Base-by-base conservation (phyloP, 1,140 invertebrate species). In the Gyrodactylus salaris region DNA sequence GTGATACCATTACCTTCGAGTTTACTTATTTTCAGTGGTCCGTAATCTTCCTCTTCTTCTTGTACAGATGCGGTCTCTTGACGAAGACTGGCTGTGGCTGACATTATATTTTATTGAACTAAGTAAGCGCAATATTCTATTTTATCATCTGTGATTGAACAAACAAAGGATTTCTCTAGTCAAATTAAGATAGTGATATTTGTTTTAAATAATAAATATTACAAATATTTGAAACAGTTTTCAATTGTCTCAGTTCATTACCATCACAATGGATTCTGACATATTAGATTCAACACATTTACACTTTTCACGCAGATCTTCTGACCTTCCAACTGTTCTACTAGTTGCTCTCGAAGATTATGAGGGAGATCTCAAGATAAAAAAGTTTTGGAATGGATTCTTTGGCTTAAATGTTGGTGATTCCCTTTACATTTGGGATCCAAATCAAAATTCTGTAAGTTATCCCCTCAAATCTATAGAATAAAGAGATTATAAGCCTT, bases 1-100 rank as follows among this genome's bases (percentile, higher is more conserved):
- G 86, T 87, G 23, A 97, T 91, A 21, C 90, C 91, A 69, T 22
- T 26, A 2, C 2, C 23, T 26, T 73, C 21, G 2, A 73, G 2
- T 71, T 71, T 25, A 25, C 7, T 25, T 25, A 71, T 71, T 71
- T 69, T 23, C 26, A 73, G 26, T 24, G 72, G 72, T 24, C 72
- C 72, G 19, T 34, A 25, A 20, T 23, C 21, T 69, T 73, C 72
- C 26, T 73, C 72, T 24, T 73, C 26, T 54, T 73, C 1, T 1
- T 20, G 20, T 1, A 69, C 21, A 22, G 27, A 26, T 21, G 26
- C 26, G 16, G 25, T 7, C 25, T 73, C 20, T 23, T 7, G 7
- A 1, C 21, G 2, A 22, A 25, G 71, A 23, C 68, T 2, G 1
- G 72, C 72, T 1, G 34, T 24, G 21, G 69, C 69, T 24, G 69